These are phyloP conservation scores for Rutpela maculata DNA, from an alignment of 2,888 invertebrate genomes.

Conservation along the genomic window DNA sequence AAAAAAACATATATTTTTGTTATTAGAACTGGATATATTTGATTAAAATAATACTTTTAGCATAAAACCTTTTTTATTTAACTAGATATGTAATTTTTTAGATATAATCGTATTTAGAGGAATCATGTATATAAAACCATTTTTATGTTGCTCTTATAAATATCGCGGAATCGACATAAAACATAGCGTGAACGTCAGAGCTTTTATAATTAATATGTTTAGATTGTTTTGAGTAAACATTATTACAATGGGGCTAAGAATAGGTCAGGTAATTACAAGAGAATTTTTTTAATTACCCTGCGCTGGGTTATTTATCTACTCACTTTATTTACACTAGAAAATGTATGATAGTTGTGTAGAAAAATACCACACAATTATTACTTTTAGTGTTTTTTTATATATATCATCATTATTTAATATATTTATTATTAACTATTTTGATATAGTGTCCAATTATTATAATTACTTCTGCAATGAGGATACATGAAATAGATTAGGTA, in stretches of 20 bases:
- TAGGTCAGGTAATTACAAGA: slow-evolving; percentile 44
- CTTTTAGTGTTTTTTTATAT: not conserved
- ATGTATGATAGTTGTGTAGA: slow-evolving; percentile 8
- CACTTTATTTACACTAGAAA: slow-evolving; percentile 27
- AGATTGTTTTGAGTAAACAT: slow-evolving; percentile 52
- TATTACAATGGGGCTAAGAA: slow-evolving; percentile 40
- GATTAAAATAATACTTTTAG: not conserved
- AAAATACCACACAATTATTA: slow-evolving; percentile 20
- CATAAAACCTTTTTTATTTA: not conserved
- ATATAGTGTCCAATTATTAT: too few relatives aligned
- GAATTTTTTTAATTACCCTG: slow-evolving; percentile 46
- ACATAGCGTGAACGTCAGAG: slow-evolving; percentile 46
- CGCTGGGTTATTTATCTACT: slow-evolving; percentile 35
- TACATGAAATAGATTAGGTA: too few relatives aligned
- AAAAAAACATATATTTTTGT: too few relatives aligned
- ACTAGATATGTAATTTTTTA: not conserved
- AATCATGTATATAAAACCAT: slow-evolving; percentile 6
- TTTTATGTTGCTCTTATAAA: slow-evolving; percentile 25
- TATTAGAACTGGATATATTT: too few relatives aligned
- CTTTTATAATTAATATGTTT: slow-evolving; percentile 56
- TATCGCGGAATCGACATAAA: slow-evolving; percentile 30
- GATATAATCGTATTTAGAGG: slow-evolving; percentile 1
- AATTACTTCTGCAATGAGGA: too few relatives aligned
- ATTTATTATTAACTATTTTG: not conserved
- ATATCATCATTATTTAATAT: not conserved